Base-by-base conservation (phyloP, 2,113 vertebrate species). In the Poicephalus gulielmi region DNA sequence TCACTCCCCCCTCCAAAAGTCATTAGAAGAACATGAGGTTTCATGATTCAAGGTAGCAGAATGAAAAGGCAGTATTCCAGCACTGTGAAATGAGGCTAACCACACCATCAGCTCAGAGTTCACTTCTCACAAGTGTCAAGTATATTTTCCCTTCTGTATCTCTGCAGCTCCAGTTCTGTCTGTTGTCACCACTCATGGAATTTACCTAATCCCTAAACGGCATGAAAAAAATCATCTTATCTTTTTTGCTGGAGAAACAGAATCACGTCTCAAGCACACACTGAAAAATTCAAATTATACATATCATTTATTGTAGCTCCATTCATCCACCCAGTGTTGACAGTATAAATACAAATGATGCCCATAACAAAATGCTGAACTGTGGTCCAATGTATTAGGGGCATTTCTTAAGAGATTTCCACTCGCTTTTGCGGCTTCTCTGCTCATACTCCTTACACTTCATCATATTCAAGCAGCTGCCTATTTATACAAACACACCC, bases 131-230 rank as follows among this genome's bases (percentile, higher is more conserved):
- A 88, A 96, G 92, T 90, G 86, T 83, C 83, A 86, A 71, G 52
- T 57, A 24, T 41, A 91, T 95, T 95, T 74, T 93, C 53, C 64
- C 60, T 83, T 90, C 77, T 25, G 30, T 50, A 69, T 46, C 83
- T 95, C 79, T 94, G 88, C 84, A 82, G 71, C 39, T 80, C 82
- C 69, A 43, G 83, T 93, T 91, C 93, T 74, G 80, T 89, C 94
- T 94, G 53, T 86, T 95, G 92, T 77, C 92, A 96, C 96, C 88
- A 89, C 94, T 94, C 63, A 87, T 84, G 90, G 94, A 78, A 95
- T 94, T 92, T 91, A 95, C 75, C 89, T 97, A 94, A 96, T 95
- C 95, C 81, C 88, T 73, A 92, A 95, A 96, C 1, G 3, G 75
- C 77, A 83, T 15, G 37, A 39, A 86, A 83, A 90, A 69, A 49